Percentiles rank a stretch among this genome's conserved stretches.
Conservation (phyloP, 2,113 vertebrate genomes). For the Blennius ocellaris region DNA sequence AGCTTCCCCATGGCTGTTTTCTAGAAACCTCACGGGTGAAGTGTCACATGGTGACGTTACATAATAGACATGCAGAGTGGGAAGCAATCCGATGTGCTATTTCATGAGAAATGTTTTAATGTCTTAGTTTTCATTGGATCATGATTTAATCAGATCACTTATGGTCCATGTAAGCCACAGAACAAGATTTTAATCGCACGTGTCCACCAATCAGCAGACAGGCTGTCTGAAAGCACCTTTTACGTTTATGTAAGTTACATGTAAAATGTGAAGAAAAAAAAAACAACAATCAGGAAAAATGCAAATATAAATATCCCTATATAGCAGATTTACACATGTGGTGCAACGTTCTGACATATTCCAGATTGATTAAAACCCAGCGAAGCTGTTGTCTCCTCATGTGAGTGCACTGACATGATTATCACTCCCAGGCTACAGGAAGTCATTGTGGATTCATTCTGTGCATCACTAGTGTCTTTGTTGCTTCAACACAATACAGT, state of each 20-base stretch:
- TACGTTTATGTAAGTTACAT: neutral
- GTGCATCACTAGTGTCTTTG: slow-evolving; percentile 22
- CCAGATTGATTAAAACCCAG: neutral
- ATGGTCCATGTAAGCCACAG: too few species aligned
- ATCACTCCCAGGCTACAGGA: slow-evolving; percentile 31
- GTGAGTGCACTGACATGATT: slow-evolving; percentile 25
- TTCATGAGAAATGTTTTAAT: too few species aligned
- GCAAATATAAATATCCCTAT: neutral
- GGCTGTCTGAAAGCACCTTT: too few species aligned
- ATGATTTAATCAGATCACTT: too few species aligned
- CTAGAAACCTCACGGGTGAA: too few species aligned
- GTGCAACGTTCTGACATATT: neutral
- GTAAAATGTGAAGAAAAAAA: neutral
- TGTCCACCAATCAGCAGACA: too few species aligned
- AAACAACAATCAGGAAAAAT: neutral
- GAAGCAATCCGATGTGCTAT: too few species aligned
- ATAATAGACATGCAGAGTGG: too few species aligned
- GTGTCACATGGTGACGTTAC: too few species aligned
- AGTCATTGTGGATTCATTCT: slow-evolving; percentile 37
- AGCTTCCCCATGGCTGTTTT: too few species aligned
- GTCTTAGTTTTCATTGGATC: too few species aligned
- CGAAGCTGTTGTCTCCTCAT: neutral
- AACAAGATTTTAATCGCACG: too few species aligned
- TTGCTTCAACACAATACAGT: slow-evolving; percentile 22
- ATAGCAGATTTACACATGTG: neutral